Base-by-base conservation (phyloP, 2,797 vertebrate genomes). In the Clarias platycephalus region DNA sequence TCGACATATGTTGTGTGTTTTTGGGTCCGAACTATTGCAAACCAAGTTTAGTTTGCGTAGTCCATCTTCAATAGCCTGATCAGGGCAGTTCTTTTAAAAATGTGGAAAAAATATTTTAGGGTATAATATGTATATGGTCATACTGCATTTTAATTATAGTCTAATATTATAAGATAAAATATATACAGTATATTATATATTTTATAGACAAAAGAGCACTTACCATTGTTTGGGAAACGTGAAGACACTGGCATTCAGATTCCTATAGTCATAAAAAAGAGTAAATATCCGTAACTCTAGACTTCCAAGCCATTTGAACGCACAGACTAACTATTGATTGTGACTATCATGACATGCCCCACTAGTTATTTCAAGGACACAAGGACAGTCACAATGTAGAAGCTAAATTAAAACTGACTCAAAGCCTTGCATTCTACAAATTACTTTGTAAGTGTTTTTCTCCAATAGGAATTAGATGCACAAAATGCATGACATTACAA, bases 221-320 rank as follows among this genome's bases (percentile, higher is more conserved):
- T 81, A 85, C 83, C 37, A 20, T 80, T 64, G 6, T 57, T 0
- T 26, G 40, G 15, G 68, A 31, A 60, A 26, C 3, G 28, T 20
- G 20, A 16, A 80, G 26, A 64, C 77, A 85, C 60, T 81, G 40
- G 60, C 77, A 80, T 64, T 66, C 60, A 57, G 58, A 8, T 40
- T 31, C 5, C 83, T 85, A 63, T 12, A 85, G 64, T 66, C 22
- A 66, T 22, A 80, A 37, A 37, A 64, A 72, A 40, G 15, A n/a
- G 9, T 18, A 84, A 44, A 2, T 55, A 22, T 40, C 9, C 18
- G 34, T 26, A 34, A 67, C 10, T 76, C 22, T 83, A 72, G 15
- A n/a, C 63, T 28, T 62, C 60, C 34, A 20, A 7, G 37, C 7
- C 49, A 4, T 80, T 63, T 67, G 2, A 26, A 26, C 55, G 71